Percentiles rank a stretch among this genome's conserved stretches.
phyloP scores from a whole-genome alignment of 2,797 vertebrate species.

The Chlorospingus flavigularis region DNA sequence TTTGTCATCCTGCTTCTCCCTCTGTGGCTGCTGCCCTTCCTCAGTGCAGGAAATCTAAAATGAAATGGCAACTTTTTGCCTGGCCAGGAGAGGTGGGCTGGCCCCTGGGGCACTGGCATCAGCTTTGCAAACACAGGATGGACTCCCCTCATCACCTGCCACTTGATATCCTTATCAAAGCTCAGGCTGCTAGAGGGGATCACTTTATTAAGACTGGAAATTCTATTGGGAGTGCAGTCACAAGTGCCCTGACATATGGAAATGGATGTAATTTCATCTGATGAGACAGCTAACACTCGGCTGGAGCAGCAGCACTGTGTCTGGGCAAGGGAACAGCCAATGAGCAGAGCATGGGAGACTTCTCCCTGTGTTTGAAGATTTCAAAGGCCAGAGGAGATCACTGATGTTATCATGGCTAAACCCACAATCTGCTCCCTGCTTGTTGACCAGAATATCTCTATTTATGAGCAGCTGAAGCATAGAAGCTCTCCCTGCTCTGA shows the following conservation, averaged over 20 bases:
- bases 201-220: constrained; percentile 29
- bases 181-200: constrained; percentile 32
- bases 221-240: constrained; percentile 46
- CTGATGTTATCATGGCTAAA: neutral
- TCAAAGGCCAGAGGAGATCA: neutral
- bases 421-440: neutral
- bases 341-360: neutral
- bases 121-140: constrained; percentile 30
- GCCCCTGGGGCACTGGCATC: neutral
- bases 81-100: neutral
- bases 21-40: neutral
- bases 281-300: constrained; percentile 52
- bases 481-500: neutral
- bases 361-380: neutral
- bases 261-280: constrained; percentile 47
- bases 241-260: constrained; percentile 55
- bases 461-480: neutral
- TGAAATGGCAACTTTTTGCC: neutral
- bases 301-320: constrained; percentile 10
- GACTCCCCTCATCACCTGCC: constrained; percentile 56
- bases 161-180: constrained; percentile 47
- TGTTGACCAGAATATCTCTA: neutral
- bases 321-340: neutral
- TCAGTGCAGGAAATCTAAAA: neutral
- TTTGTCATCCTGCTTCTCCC: neutral